Evolutionary conservation across 2,888 invertebrate species (phyloP).

Genomic region (Alloscopus bannaensis): DNA sequence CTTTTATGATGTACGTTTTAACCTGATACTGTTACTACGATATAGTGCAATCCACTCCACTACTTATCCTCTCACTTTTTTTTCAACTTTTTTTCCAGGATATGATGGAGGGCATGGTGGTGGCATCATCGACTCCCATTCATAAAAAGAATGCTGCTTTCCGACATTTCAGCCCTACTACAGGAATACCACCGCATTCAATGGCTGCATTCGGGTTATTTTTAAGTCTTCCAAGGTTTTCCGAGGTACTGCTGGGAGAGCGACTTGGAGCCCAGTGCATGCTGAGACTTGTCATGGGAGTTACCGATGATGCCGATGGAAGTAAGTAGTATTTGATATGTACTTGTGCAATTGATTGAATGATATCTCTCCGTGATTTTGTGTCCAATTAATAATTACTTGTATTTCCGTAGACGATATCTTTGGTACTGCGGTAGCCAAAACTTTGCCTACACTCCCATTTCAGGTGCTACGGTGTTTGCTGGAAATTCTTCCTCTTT

Average conservation of each 20-base stretch:
- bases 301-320: conserved; percentile 94
- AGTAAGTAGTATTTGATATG: conserved; percentile 77
- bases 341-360: background rate
- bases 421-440: conserved; percentile 82
- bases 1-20: conserved; percentile 78
- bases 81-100: too few relatives aligned
- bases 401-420: conserved; percentile 84
- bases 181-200: conserved; percentile 86
- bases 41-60: too few relatives aligned
- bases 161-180: conserved; percentile 61
- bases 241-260: conserved; percentile 89
- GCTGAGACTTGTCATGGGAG: conserved; percentile 90
- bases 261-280: conserved; percentile 90
- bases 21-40: background rate
- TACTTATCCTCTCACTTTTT: too few relatives aligned
- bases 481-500: conserved; percentile 85
- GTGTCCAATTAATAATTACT: background rate
- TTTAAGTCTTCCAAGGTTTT: conserved; percentile 91
- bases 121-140: conserved; percentile 66
- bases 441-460: conserved; percentile 84
- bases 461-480: conserved; percentile 87
- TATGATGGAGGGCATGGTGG: conserved; percentile 72
- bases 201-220: conserved; percentile 93
- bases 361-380: conserved; percentile 13
- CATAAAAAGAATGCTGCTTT: conserved; percentile 65